Base-by-base conservation (phyloP, 2,797 vertebrate genomes). In the Glyptemys insculpta region DNA sequence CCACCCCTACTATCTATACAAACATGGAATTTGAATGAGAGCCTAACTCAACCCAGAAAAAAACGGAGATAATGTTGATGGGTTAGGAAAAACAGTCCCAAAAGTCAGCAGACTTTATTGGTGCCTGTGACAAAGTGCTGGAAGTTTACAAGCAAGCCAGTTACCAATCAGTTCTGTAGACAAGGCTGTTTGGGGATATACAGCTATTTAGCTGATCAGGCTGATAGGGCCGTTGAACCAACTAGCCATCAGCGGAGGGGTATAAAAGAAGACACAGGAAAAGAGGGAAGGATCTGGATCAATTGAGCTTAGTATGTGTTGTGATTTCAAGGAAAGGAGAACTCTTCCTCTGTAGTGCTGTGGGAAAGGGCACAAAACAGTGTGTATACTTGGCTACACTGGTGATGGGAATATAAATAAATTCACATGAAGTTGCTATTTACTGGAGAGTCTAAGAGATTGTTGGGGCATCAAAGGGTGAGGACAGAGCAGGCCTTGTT, bases 61-160 rank as follows among this genome's bases (percentile, higher is more conserved):
- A 87, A 86, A 41, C 7, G 23, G 68, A 41, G 65, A 31, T 41
- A 52, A 78, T 1, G 8, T n/a, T 53, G 76, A 8, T 0, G 0
- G 74, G 50, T 8, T 34, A 31, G 16, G 37, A 12, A 31, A 54
- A 80, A 52, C 3, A 47, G 50, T 23, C 19, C 59, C 59, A 16
- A 65, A 65, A 65, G 57, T 65, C 15, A 34, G 31, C 6, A 34
- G 31, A 65, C 31, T n/a, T 65, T 65, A 65, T n/a, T 65, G 31
- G 31, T 65, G 59, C 31, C 4, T 65, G 31, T 34, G 31, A 65
- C 15, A n/a, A 34, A 65, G 59, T 62, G 59, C 31, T 65, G 59
- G 29, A 65, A 65, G 15, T n/a, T 65, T 65, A 65, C 59, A 65
- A 65, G 31, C 31, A 65, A 65, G 31, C 31, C 29, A 62, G 6